phyloP scores from a whole-genome alignment of 2,113 vertebrate genomes.

The Stomatorhinus ivindoensis region DNA sequence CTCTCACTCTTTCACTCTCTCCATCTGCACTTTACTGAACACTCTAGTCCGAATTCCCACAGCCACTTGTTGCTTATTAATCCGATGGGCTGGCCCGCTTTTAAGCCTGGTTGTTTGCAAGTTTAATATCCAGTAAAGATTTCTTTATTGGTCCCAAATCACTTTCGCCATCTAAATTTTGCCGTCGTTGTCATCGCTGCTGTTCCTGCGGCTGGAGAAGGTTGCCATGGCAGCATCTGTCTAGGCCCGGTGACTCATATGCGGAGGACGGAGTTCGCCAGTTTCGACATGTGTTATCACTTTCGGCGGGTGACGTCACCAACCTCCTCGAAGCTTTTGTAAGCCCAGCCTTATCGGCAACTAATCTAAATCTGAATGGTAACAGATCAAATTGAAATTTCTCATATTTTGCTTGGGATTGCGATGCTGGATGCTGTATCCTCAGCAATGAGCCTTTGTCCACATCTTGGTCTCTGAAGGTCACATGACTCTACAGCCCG shows the following conservation, averaged over 20 bases:
- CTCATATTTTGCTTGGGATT: not conserved
- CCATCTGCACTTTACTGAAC: not conserved
- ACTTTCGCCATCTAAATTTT: not conserved
- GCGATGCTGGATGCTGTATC: not conserved
- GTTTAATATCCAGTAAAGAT: not conserved
- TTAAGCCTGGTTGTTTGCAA: not conserved
- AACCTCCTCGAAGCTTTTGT: constrained; percentile 41
- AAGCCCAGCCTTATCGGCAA: constrained; percentile 5
- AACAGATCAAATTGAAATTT: not conserved
- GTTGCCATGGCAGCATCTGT: not conserved
- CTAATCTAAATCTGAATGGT: not conserved
- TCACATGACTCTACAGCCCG: not conserved
- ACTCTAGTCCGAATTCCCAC: not conserved
- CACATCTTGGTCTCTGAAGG: not conserved
- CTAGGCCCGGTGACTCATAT: not conserved
- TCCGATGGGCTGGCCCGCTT: not conserved
- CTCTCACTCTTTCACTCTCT: not conserved
- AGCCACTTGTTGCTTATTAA: not conserved
- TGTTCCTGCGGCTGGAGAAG: not conserved
- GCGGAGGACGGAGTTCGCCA: not conserved
- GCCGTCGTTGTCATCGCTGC: not conserved
- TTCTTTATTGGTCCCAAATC: not conserved
- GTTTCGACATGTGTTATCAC: constrained; percentile 3
- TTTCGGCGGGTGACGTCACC: not conserved
- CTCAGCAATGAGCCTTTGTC: not conserved